These are phyloP conservation scores for Helarctos malayanus DNA, from an alignment of 2,797 vertebrate genomes.

Conservation along the genomic window DNA sequence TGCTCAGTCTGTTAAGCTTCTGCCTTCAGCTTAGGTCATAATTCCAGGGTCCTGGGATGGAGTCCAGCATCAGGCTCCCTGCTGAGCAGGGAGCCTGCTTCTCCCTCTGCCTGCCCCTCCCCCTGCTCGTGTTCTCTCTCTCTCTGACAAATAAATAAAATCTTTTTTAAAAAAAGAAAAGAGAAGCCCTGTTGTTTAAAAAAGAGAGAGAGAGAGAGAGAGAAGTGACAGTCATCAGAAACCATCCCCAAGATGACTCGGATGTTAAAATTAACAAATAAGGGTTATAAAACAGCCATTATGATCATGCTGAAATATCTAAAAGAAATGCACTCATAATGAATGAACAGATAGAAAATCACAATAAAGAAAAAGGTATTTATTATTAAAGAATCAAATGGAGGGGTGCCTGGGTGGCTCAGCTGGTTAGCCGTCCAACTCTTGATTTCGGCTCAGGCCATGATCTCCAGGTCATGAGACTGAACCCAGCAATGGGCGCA, in stretches of 20 bases:
- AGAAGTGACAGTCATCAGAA: conserved; percentile 24
- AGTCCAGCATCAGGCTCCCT: too few relatives aligned
- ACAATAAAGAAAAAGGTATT: not conserved
- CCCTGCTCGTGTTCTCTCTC: too few relatives aligned
- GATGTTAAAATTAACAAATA: not conserved
- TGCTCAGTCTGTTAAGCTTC: not conserved
- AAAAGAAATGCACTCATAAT: not conserved
- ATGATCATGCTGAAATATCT: conserved; percentile 6
- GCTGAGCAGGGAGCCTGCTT: too few relatives aligned
- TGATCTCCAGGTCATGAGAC: not conserved
- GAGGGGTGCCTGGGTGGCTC: not conserved
- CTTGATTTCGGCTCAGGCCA: not conserved
- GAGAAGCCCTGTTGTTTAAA: too few relatives aligned
- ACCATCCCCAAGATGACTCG: not conserved
- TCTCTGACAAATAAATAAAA: too few relatives aligned
- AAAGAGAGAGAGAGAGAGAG: not conserved
- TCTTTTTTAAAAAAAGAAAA: too few relatives aligned
- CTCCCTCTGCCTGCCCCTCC: too few relatives aligned
- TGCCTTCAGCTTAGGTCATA: not conserved
- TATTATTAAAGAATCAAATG: conserved; percentile 17
- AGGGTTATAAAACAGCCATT: not conserved
- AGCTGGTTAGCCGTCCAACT: not conserved
- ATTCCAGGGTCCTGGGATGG: too few relatives aligned
- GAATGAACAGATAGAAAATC: conserved; percentile 21
- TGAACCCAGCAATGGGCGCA: too few relatives aligned